A percentile compares a stretch with the other conserved stretches of the same genome.
Evolutionary conservation across 2,797 vertebrate species (phyloP).

Genomic region (Halcyon leucocephala): DNA sequence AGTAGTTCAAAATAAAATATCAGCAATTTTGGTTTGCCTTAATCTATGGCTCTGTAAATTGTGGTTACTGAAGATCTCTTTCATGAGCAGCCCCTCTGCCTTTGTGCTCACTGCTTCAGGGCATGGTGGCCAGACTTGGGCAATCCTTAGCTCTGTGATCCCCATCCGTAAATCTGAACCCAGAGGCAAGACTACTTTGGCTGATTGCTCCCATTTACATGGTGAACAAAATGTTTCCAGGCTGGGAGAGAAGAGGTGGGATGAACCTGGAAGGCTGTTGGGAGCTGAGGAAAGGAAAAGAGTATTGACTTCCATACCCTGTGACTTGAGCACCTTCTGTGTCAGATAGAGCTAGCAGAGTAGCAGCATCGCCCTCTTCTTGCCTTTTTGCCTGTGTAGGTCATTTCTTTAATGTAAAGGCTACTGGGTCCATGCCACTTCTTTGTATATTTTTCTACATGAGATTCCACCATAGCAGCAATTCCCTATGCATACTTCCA

Average conservation of each 20-base stretch:
- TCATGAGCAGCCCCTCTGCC: background rate
- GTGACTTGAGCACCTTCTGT: background rate
- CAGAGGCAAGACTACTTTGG: background rate
- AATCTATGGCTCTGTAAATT: background rate
- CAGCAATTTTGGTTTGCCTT: background rate
- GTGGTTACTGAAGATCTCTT: background rate
- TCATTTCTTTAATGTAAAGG: background rate
- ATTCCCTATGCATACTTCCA: background rate
- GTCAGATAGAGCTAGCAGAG: fast-evolving
- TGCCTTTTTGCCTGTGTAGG: background rate
- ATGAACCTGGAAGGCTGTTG: background rate
- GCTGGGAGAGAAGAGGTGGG: background rate
- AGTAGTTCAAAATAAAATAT: background rate
- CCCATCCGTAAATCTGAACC: background rate
- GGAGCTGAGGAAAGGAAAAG: background rate
- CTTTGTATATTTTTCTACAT: background rate
- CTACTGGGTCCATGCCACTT: background rate
- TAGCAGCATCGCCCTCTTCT: background rate
- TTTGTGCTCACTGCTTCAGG: fast-evolving
- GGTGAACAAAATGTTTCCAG: background rate
- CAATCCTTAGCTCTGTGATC: background rate
- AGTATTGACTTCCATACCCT: fast-evolving
- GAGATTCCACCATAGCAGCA: fast-evolving
- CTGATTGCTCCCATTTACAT: background rate
- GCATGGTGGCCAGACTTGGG: background rate